Evolutionary conservation across 2,888 invertebrate species (phyloP).

Genomic region (Ferrisia virgata): DNA sequence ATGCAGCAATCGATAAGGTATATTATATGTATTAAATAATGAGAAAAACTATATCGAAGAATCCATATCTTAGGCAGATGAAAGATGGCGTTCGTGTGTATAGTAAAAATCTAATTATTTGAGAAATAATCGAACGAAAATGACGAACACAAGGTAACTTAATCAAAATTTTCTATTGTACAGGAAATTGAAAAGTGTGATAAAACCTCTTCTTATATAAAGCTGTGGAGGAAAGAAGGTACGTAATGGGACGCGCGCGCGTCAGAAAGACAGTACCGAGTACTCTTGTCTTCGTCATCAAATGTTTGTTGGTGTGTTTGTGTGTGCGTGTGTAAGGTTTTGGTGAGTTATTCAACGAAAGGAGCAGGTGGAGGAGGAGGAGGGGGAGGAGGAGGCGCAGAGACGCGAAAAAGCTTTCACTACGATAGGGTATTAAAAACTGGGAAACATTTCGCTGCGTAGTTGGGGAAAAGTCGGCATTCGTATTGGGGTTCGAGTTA

Average conservation of each 20-base stretch:
- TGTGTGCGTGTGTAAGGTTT: constrained; percentile 4
- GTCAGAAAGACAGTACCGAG: neutral
- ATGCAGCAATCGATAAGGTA: neutral
- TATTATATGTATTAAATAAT: too few relatives aligned
- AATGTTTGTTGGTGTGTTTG: too few relatives aligned
- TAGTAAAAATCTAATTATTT: constrained; percentile 8
- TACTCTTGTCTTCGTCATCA: neutral
- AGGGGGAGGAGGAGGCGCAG: neutral
- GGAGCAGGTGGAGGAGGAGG: neutral
- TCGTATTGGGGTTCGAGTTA: constrained; percentile 37
- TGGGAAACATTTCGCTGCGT: constrained; percentile 25
- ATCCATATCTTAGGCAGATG: neutral
- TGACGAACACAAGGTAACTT: constrained; percentile 15
- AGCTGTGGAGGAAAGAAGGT: neutral
- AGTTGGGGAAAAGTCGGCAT: constrained; percentile 20
- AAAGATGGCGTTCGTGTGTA: neutral
- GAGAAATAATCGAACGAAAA: constrained; percentile 14
- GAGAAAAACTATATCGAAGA: neutral
- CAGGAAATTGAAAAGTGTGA: constrained; percentile 37
- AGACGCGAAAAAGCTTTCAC: constrained; percentile 27
- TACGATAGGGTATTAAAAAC: constrained; percentile 25
- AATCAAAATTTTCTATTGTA: constrained; percentile 26
- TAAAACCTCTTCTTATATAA: neutral
- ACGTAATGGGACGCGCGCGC: neutral
- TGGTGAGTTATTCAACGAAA: constrained; percentile 16